Evolutionary conservation across 2,888 invertebrate genomes (phyloP).

Genomic region (Gonocerus acuteangulatus): DNA sequence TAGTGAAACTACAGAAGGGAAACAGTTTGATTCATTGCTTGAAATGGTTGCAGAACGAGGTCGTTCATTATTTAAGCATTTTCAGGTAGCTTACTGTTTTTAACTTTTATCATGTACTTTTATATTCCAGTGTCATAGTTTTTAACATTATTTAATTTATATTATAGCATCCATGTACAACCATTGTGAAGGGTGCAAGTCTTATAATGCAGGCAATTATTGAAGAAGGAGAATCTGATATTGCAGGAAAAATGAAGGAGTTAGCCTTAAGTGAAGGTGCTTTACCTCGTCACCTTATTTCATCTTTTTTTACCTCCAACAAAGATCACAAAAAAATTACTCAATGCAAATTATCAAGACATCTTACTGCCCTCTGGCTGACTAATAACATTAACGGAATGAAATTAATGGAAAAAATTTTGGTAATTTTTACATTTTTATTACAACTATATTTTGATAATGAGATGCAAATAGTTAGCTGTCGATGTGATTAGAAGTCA

Average conservation of each 20-base stretch:
- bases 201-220: constrained; percentile 94
- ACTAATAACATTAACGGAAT: constrained; percentile 88
- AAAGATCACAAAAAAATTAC: constrained; percentile 72
- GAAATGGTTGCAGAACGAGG: constrained; percentile 92
- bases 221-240: constrained; percentile 90
- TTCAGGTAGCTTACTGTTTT: constrained; percentile 55
- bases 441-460: constrained; percentile 45
- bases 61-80: constrained; percentile 81
- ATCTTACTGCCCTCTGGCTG: constrained; percentile 92
- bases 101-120: constrained; percentile 15
- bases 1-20: constrained; percentile 96
- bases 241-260: constrained; percentile 90
- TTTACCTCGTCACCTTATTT: constrained; percentile 80
- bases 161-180: constrained; percentile 84
- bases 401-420: constrained; percentile 73
- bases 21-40: constrained; percentile 85
- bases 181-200: constrained; percentile 94
- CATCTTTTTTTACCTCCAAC: constrained; percentile 77
- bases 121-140: not conserved
- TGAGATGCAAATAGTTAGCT: too few relatives aligned
- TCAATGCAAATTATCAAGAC: constrained; percentile 84
- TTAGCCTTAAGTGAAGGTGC: constrained; percentile 95
- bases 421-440: constrained; percentile 53
- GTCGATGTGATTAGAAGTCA: too few relatives aligned
- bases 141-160: not conserved